Evolutionary conservation across 2,888 invertebrate species (phyloP), one percentile per base, ranked within the genome.

Genomic region (Lepidochitona cinerea): DNA sequence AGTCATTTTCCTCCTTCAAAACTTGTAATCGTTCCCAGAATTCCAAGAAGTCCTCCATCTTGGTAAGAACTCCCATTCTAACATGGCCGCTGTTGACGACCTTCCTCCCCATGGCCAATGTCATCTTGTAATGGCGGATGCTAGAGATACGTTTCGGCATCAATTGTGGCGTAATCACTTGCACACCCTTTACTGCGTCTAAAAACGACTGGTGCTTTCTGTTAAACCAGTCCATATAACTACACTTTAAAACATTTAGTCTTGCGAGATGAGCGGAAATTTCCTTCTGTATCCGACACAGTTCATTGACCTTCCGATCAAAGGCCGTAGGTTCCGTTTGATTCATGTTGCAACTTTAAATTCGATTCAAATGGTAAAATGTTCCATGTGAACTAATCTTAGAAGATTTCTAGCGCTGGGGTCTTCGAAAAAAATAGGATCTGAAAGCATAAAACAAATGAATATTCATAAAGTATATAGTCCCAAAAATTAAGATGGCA

Each of bases 171-270:
- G 75, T 59, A 6, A 66, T 72, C 9, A 83, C 78, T 70, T 87
- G 87, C 32, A 87, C 81, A 18, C 83, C 77, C 75, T 87, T 88
- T 35, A 88, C 67, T 12, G 82, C 76, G 37, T 86, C 84, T 12
- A 87, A 71, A 72, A 89, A 88, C 18, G 85, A 80, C 68, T 83
- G 77, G 35, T 80, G 80, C 65, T 82, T 81, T 33, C 83, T 69
- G 6, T 81, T 78, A 73, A 89, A 88, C 88, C 88, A 89, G 72
- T 87, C 87, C 67, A 82, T 81, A 77, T 88, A 89, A n/a, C 84
- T 76, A 67, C 81, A 75, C 69, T 82, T 80, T 5, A 88, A 75
- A 14, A 75, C 71, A 75, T 89, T 88, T 23, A 88, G 79, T 59
- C 80, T 77, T 33, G 82, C 81, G 74, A 88, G 71, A 54, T 88